Evolutionary conservation across 2,797 vertebrate species (phyloP).

Genomic region (Eleutherodactylus coqui): DNA sequence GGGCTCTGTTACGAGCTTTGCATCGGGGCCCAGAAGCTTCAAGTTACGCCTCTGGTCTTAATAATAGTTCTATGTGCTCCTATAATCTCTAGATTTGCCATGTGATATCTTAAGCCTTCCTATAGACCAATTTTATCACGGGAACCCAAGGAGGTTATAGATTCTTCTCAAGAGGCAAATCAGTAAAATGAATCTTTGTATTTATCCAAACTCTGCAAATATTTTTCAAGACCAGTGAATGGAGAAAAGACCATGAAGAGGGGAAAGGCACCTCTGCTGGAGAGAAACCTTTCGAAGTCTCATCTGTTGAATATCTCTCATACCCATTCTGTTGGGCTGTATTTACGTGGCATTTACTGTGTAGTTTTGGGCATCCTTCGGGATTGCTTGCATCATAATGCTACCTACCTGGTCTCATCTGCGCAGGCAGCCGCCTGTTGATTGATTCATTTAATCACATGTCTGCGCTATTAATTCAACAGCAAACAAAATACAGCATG

Average conservation of each 20-base stretch:
- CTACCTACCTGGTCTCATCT: slow-evolving; percentile 27
- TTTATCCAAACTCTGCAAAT: background rate
- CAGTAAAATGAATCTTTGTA: background rate
- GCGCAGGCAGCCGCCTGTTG: slow-evolving; percentile 15
- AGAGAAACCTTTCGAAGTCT: background rate
- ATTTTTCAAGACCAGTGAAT: background rate
- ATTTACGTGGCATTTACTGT: slow-evolving; percentile 13
- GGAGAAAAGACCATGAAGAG: background rate
- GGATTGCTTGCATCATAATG: slow-evolving; percentile 34
- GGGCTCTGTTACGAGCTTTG: too few relatives aligned
- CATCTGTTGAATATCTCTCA: background rate
- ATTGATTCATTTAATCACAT: slow-evolving; percentile 27
- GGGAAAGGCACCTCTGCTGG: background rate
- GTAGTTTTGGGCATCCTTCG: background rate
- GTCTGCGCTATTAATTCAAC: slow-evolving; percentile 40
- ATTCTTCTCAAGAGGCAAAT: background rate
- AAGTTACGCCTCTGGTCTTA: too few relatives aligned
- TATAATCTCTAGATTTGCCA: background rate
- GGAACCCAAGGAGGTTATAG: background rate
- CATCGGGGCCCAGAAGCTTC: too few relatives aligned
- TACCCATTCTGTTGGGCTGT: background rate
- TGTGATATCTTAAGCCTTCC: background rate
- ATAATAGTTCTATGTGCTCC: background rate
- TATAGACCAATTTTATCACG: background rate
- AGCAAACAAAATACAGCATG: background rate